Conservation (phyloP, 2,113 vertebrate species). For the Cisticola juncidis region DNA sequence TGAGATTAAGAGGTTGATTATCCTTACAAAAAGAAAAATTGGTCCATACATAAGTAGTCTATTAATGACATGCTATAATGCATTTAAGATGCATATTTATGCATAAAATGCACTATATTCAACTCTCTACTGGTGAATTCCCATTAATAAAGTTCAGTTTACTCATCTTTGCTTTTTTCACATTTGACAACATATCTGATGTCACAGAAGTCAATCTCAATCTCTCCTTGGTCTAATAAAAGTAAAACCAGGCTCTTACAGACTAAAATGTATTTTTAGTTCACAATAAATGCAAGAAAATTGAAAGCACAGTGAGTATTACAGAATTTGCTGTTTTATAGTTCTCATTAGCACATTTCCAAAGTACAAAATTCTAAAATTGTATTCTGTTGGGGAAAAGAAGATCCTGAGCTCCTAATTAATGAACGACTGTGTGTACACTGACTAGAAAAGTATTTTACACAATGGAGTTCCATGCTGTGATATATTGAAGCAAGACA, state of each 20-base stretch:
- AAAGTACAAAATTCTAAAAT: slow-evolving; percentile 16
- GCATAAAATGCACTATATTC: slow-evolving; percentile 18
- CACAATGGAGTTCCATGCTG: slow-evolving; percentile 22
- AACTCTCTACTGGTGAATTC: background rate
- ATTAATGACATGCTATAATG: slow-evolving; percentile 21
- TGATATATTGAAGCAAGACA: background rate
- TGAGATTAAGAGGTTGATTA: slow-evolving; percentile 43
- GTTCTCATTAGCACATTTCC: slow-evolving; percentile 31
- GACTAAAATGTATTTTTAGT: slow-evolving; percentile 11
- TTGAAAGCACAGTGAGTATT: slow-evolving; percentile 33
- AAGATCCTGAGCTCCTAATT: slow-evolving; percentile 35
- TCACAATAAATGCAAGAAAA: slow-evolving; percentile 16
- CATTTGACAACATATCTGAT: background rate
- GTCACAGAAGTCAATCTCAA: background rate
- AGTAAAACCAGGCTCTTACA: background rate
- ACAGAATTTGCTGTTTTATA: slow-evolving; percentile 20
- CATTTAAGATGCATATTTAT: slow-evolving; percentile 28
- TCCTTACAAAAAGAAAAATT: background rate
- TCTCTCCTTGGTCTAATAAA: background rate
- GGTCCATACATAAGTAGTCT: background rate
- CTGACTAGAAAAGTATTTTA: slow-evolving; percentile 3
- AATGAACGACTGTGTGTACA: background rate
- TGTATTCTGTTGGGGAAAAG: slow-evolving; percentile 28
- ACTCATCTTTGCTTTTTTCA: slow-evolving; percentile 2
- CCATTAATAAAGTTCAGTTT: slow-evolving; percentile 5